Base-by-base conservation (phyloP, 2,113 vertebrate species). In the Rhagologus leucostigma region DNA sequence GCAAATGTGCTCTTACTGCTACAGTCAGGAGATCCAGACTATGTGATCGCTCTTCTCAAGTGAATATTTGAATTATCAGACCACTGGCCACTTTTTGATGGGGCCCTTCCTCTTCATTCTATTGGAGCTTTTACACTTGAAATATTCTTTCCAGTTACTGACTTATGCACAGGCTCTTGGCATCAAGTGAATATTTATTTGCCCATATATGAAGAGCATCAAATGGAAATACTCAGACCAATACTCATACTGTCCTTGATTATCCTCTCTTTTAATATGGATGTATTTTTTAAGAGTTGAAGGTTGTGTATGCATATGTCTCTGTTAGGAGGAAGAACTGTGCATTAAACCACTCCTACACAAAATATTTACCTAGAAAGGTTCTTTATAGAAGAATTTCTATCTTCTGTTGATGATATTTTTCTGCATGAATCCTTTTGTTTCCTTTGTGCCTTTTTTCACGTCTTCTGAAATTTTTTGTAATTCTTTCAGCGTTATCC, bases 291-390 rank as follows among this genome's bases (percentile, higher is more conserved):
- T n/a, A 59, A 23, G 16, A 30, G 7, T 11, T 73, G 8, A 77
- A 78, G 14, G 4, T 10, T 71, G 3, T 18, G 4, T 55, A 19
- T 59, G 13, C 3, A 21, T 13, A 29, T 0, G 2, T 7, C 24
- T 59, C 26, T 82, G 6, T 41, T 41, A 89, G 17, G 8, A 84
- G 35, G 24, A 87, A 42, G 32, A 90, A 21, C 7, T 44, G 22
- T 75, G 10, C 13, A 29, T 47, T 79, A 78, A 65, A 44, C 2
- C 3, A 55, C 6, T 33, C 20, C 13, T 78, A 78, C 52, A 42
- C 3, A 19, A 59, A 6, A 19, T 59, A 11, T 18, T 89, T 79
- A 67, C 13, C 13, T 52, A n/a, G 27, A 60, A 87, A 55, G 0
- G 0, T 29, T 82, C 59, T 75, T 41, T 24, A 29, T 3, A 56